Evolutionary conservation across 2,113 vertebrate species (phyloP).

Genomic region (Willisornis vidua): DNA sequence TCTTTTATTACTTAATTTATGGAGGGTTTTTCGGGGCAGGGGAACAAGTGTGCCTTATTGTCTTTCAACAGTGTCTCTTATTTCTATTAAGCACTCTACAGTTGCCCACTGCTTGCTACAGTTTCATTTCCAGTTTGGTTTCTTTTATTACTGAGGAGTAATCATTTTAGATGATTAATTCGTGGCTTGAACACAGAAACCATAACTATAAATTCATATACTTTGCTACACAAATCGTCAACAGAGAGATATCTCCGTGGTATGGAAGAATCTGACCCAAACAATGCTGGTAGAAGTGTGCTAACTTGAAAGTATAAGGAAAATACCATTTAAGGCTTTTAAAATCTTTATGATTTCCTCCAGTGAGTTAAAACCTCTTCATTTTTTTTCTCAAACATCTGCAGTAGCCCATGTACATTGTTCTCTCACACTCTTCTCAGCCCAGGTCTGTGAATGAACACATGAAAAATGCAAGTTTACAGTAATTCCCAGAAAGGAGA

Average conservation of each 20-base stretch:
- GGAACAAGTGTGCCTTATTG: rapidly evolving
- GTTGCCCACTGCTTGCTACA: neutral
- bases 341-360: neutral
- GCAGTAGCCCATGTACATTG: neutral
- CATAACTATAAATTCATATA: neutral
- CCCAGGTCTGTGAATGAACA: neutral
- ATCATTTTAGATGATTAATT: neutral
- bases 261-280: neutral
- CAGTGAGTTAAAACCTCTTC: neutral
- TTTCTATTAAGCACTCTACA: neutral
- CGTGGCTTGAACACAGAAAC: neutral
- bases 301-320: neutral
- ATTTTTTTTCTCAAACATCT: neutral
- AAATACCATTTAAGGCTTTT: neutral
- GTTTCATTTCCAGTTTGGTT: neutral
- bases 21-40: neutral
- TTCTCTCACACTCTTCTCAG: neutral
- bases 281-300: neutral
- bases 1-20: neutral
- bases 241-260: neutral
- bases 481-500: neutral
- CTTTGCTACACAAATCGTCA: neutral
- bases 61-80: neutral
- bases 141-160: neutral
- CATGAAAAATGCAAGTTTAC: neutral